Evolutionary conservation across 2,888 invertebrate species (phyloP), one percentile per base, ranked within the genome.

Genomic region (Campoletis raptor): DNA sequence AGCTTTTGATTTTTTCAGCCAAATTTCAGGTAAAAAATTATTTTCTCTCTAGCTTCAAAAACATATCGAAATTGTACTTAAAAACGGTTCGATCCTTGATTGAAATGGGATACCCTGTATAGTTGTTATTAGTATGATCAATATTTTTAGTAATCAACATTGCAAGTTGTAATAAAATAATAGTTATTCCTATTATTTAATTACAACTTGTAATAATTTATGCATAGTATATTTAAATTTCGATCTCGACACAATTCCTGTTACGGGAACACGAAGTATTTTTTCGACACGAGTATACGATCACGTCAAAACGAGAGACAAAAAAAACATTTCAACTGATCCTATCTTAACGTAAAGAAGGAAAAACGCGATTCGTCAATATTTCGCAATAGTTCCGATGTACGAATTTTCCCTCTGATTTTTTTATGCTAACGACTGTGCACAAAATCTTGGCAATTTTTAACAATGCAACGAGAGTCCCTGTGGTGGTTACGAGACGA

Each of bases 241-340:
- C 61, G 73, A 48, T 36, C 24, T 69, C 76, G 73, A 79, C 64
- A 37, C 64, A n/a, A 67, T 52, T 66, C 72, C 40, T 76, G 30
- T 66, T 30, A 36, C 42, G 37, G 76, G 64, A 72, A 66, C 42
- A 74, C 48, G 9, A 73, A 85, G 80, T 85, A 83, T 86, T 86
- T 79, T 18, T 54, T 52, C 42, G 48, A 73, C 36, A 73, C 30
- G 73, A 48, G 18, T 66, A 72, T 66, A 52, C 36, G 66, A 66
- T 74, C 7, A 42, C 24, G 54, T 10, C 9, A 9, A 18, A 80
- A 61, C n/a, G 61, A 36, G 42, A 54, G 24, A 36, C 7, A 9
- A 61, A 61, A 30, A 61, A 30, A 21, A 24, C 21, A 24, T 57
- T 61, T 61, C 21, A 36, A 8, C 36, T 15, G 48, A 48, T 80